A percentile compares a stretch with the other conserved stretches of the same genome.
phyloP scores from a whole-genome alignment of 2,113 vertebrate species.

The Phasianus colchicus region DNA sequence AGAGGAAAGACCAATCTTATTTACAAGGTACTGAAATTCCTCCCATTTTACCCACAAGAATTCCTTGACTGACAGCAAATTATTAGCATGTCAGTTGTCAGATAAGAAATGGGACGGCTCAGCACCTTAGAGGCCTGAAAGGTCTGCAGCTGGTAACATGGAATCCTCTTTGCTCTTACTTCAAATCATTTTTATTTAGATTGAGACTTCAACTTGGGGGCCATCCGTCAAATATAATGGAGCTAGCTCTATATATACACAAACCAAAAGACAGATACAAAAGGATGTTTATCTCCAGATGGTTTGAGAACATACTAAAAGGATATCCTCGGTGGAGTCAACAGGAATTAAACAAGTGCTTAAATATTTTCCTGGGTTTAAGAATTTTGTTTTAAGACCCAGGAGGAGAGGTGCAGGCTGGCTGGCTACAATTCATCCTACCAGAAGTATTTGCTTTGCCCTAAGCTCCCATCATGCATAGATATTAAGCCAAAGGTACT shows the following conservation, averaged over 20 bases:
- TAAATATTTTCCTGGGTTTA: background rate
- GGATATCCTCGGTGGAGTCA: background rate
- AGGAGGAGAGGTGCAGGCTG: background rate
- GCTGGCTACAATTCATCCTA: rapidly evolving
- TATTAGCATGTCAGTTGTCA: background rate
- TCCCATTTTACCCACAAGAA: background rate
- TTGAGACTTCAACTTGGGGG: background rate
- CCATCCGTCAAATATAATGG: background rate
- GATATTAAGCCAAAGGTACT: background rate
- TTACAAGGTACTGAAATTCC: slow-evolving; percentile 28
- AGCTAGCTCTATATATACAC: background rate
- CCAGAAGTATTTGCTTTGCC: background rate
- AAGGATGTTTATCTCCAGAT: background rate
- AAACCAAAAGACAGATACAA: background rate
- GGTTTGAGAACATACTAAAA: background rate
- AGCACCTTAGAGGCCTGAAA: background rate
- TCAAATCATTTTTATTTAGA: background rate
- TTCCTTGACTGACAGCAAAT: slow-evolving; percentile 9
- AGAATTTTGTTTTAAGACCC: background rate
- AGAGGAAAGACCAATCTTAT: slow-evolving; percentile 8
- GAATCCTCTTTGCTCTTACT: background rate
- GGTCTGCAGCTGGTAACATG: background rate
- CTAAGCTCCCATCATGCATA: background rate
- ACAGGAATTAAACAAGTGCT: background rate
- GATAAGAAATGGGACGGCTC: background rate